Evolutionary conservation across 2,797 vertebrate genomes (phyloP).

Genomic region (Coregonus ussuriensis): DNA sequence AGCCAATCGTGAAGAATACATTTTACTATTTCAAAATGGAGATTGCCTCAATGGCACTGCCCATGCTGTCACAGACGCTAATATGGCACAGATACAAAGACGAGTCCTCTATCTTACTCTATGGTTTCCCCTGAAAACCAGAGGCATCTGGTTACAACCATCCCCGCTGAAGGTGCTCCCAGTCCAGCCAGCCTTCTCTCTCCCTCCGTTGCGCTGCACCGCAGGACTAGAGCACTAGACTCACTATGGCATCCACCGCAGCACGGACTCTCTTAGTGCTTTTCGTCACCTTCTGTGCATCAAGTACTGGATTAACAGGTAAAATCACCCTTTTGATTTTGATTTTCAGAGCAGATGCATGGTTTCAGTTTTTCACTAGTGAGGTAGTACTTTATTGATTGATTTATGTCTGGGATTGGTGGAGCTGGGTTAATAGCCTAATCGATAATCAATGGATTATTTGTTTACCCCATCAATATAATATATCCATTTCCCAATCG

Average conservation of each 20-base stretch:
- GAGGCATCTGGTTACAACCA: neutral
- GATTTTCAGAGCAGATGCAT: conserved; percentile 41
- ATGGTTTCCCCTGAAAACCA: too few species aligned
- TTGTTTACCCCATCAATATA: neutral
- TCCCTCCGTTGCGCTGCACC: conserved; percentile 47
- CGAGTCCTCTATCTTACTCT: too few species aligned
- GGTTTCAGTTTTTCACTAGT: neutral
- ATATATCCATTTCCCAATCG: neutral
- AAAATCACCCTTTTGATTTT: conserved; percentile 36
- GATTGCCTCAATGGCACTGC: too few species aligned
- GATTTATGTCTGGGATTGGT: neutral
- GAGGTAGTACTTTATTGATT: neutral
- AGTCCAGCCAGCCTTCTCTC: neutral
- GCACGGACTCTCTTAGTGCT: conserved; percentile 76
- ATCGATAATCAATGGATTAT: neutral
- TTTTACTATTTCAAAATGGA: too few species aligned
- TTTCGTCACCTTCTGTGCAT: conserved; percentile 71
- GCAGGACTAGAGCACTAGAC: conserved; percentile 61
- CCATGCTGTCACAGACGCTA: too few species aligned
- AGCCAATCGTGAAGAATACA: too few species aligned
- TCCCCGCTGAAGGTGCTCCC: neutral
- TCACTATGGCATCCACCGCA: conserved; percentile 75
- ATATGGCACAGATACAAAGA: too few species aligned
- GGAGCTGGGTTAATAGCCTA: neutral
- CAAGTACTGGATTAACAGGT: conserved; percentile 72